phyloP scores from a whole-genome alignment of 2,888 invertebrate genomes.

The Cerastis rubricosa region DNA sequence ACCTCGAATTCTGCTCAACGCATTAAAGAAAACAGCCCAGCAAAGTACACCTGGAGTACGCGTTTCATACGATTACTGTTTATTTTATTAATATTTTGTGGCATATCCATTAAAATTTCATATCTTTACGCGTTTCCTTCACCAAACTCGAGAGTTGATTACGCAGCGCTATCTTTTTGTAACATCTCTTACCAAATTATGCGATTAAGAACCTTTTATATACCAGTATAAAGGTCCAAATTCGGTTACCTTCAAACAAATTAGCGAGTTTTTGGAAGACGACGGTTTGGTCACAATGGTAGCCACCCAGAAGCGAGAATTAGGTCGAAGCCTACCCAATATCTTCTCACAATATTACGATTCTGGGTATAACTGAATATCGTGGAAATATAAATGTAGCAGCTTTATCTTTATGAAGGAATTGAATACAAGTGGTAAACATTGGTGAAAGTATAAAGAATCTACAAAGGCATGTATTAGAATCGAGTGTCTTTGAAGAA shows the following conservation, averaged over 20 bases:
- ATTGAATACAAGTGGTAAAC: background rate
- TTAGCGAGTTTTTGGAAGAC: conserved; percentile 69
- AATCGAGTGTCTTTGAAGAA: background rate
- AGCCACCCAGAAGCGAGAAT: conserved; percentile 65
- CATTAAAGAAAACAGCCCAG: conserved; percentile 18
- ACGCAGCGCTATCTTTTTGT: conserved; percentile 69
- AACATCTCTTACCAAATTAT: conserved; percentile 43
- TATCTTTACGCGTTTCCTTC: conserved; percentile 70
- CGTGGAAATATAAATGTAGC: conserved; percentile 32
- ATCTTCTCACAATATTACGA: conserved; percentile 42
- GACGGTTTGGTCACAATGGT: conserved; percentile 70
- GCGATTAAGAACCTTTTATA: conserved; percentile 44
- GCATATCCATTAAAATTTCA: conserved; percentile 66
- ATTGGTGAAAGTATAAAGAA: background rate
- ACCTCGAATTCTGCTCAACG: conserved; percentile 9
- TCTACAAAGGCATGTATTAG: background rate
- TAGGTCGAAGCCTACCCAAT: conserved; percentile 59
- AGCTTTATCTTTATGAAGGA: conserved; percentile 19
- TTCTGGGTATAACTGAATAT: conserved; percentile 42
- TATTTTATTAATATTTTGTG: conserved; percentile 59
- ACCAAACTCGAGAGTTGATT: conserved; percentile 72
- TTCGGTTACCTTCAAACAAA: conserved; percentile 44
- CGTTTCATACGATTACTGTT: conserved; percentile 44
- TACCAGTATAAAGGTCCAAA: conserved; percentile 27
- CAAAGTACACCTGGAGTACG: conserved; percentile 20